Evolutionary conservation across 2,888 invertebrate genomes (phyloP).

Genomic region (Sinodicranocentrus sp.): DNA sequence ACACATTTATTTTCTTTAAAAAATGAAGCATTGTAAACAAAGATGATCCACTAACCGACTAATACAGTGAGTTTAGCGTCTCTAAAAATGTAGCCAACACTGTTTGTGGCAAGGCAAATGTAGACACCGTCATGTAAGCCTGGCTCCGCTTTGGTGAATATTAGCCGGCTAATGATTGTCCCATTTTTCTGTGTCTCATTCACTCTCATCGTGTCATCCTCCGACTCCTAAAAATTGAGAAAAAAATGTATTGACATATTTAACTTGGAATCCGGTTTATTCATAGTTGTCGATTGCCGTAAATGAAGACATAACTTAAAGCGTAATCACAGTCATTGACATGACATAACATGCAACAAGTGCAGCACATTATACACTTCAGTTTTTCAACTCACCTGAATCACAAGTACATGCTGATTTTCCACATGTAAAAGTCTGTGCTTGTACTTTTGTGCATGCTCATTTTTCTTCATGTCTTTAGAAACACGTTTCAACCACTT

Average conservation of each 20-base stretch:
- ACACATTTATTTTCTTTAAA: background rate
- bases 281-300: too few species aligned
- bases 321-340: background rate
- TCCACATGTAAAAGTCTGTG: slow-evolving; percentile 74
- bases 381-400: slow-evolving; percentile 70
- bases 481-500: slow-evolving; percentile 76
- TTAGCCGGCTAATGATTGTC: slow-evolving; percentile 74
- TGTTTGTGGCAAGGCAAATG: slow-evolving; percentile 75
- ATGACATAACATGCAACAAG: slow-evolving; percentile 9
- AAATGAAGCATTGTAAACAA: too few species aligned
- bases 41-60: slow-evolving; percentile 66
- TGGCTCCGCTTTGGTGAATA: slow-evolving; percentile 71
- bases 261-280: background rate
- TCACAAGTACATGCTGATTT: slow-evolving; percentile 75
- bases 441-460: slow-evolving; percentile 68
- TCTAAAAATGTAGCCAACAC: slow-evolving; percentile 74
- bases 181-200: slow-evolving; percentile 76
- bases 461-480: slow-evolving; percentile 65
- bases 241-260: background rate
- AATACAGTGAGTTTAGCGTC: slow-evolving; percentile 74
- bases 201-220: slow-evolving; percentile 74
- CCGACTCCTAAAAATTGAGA: slow-evolving; percentile 68
- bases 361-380: background rate
- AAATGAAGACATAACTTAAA: background rate
- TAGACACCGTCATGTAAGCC: slow-evolving; percentile 73